A percentile compares a stretch with the other conserved stretches of the same genome.
Evolutionary conservation across 2,113 vertebrate species (phyloP).

Genomic region (Daboia siamensis): DNA sequence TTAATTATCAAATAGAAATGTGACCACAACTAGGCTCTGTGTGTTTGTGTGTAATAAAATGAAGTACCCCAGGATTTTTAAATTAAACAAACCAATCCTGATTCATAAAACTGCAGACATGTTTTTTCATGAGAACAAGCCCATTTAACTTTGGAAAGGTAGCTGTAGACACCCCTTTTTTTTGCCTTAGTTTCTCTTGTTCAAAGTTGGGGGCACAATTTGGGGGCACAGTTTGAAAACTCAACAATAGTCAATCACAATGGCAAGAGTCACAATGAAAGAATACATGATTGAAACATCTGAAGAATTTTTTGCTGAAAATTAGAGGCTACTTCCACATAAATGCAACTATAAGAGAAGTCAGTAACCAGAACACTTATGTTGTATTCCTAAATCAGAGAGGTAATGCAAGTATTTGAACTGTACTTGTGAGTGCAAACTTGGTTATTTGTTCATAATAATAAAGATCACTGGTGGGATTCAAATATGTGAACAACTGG

Average conservation of each 20-base stretch:
- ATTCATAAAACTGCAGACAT: background rate
- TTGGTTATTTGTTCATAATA: background rate
- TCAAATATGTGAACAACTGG: too few relatives aligned
- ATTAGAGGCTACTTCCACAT: background rate
- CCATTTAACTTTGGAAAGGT: background rate
- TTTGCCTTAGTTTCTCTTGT: background rate
- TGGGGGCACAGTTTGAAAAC: background rate
- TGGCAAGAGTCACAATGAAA: background rate
- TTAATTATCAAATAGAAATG: background rate
- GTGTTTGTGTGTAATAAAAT: background rate
- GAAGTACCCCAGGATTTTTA: background rate
- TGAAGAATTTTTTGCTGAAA: background rate
- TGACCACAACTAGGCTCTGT: too few relatives aligned
- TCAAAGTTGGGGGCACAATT: background rate
- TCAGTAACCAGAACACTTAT: background rate
- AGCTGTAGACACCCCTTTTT: background rate
- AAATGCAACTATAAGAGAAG: background rate
- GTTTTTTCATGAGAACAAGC: background rate
- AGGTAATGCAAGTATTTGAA: background rate
- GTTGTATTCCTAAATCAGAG: background rate
- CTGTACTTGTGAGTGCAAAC: background rate
- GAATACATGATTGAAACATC: background rate
- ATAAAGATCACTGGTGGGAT: background rate
- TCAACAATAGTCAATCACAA: background rate
- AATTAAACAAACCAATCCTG: background rate